Conservation (phyloP, 2,888 invertebrate genomes). For the Oscheius sp. region DNA sequence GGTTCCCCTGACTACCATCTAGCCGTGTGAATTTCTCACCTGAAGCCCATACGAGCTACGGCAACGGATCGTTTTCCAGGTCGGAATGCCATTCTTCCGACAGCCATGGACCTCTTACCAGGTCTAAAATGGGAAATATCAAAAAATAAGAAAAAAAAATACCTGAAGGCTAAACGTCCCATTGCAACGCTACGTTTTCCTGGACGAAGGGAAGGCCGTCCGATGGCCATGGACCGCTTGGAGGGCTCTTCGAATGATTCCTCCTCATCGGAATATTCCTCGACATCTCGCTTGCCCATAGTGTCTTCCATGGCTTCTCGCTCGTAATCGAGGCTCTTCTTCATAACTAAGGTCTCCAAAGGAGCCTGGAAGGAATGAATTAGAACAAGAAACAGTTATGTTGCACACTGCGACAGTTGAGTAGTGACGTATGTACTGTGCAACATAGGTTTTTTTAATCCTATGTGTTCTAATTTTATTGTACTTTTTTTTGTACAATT, state of each 20-base stretch:
- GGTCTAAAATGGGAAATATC: conserved; percentile 26
- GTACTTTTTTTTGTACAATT: no score
- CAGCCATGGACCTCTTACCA: conserved; percentile 64
- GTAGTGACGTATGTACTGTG: no score
- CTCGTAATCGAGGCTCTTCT: background rate
- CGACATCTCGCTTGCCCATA: conserved; percentile 15
- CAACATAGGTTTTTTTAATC: no score
- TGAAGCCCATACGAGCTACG: conserved; percentile 36
- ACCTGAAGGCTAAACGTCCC: conserved; percentile 37
- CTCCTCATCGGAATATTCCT: background rate
- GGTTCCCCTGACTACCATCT: background rate
- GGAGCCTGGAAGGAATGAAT: background rate
- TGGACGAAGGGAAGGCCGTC: conserved; percentile 63
- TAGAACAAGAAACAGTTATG: background rate
- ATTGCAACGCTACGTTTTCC: conserved; percentile 62
- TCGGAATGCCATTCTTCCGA: conserved; percentile 63
- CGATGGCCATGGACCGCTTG: conserved; percentile 65
- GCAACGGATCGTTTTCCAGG: conserved; percentile 65
- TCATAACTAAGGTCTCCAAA: background rate
- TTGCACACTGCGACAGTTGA: no score
- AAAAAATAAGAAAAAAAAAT: background rate
- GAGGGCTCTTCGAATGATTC: no score
- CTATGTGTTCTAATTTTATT: no score
- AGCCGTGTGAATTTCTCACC: conserved; percentile 15
- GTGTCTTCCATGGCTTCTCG: conserved; percentile 8